Evolutionary conservation across 2,113 vertebrate genomes (phyloP).

Genomic region (Pandion haliaetus): DNA sequence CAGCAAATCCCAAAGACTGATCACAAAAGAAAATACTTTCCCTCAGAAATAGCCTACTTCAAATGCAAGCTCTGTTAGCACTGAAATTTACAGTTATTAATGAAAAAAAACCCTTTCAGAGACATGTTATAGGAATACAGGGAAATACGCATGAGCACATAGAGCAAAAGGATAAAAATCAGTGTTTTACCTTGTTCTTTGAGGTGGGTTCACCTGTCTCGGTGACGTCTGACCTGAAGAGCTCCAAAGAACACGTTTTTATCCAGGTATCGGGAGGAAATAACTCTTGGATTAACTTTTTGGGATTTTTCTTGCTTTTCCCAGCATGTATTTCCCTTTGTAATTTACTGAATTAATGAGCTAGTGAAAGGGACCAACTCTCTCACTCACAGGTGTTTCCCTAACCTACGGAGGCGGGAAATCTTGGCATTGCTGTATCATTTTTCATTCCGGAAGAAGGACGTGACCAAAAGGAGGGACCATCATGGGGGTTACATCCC

Average conservation of each 20-base stretch:
- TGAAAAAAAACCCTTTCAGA: not conserved
- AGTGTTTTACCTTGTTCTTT: not conserved
- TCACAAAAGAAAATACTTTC: not conserved
- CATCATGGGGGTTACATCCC: not conserved
- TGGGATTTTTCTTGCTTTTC: constrained; percentile 55
- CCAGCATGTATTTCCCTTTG: constrained; percentile 50
- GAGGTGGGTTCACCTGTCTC: not conserved
- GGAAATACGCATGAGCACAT: accelerated
- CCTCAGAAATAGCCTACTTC: not conserved
- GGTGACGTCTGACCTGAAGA: not conserved
- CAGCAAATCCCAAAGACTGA: not conserved
- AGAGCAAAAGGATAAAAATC: not conserved
- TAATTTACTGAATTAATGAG: constrained; percentile 25
- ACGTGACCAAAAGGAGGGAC: not conserved
- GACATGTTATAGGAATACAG: accelerated
- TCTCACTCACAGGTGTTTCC: constrained; percentile 5
- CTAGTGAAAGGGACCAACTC: not conserved
- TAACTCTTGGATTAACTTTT: constrained; percentile 30
- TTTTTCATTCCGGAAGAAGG: not conserved
- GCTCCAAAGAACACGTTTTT: constrained; percentile 24
- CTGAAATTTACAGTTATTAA: not conserved
- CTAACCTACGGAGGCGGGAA: constrained; percentile 11
- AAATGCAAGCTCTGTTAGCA: not conserved
- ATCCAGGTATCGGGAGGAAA: constrained; percentile 67
- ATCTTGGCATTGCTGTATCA: not conserved